A percentile compares a stretch with the other conserved stretches of the same genome.
phyloP scores from a whole-genome alignment of 2,888 invertebrate genomes.

The Lycocerus yunnanus region DNA sequence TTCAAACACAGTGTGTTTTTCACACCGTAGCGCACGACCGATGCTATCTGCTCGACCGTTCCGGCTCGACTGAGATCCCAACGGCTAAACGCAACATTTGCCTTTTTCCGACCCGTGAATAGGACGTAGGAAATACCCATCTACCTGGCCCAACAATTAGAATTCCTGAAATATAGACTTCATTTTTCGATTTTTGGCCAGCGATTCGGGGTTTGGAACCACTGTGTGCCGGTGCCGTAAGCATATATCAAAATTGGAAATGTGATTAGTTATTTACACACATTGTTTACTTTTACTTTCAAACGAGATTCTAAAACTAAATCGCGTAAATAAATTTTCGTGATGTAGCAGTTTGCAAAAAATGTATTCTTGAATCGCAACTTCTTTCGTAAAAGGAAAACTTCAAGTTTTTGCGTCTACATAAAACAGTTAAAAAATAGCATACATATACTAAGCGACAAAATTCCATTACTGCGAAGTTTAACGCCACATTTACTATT shows the following conservation, averaged over 20 bases:
- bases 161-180: no score
- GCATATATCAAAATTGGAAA: no score
- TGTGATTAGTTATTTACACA: background rate
- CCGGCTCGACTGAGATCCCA: no score
- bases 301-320: background rate
- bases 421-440: background rate
- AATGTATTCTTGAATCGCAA: background rate
- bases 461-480: conserved; percentile 5
- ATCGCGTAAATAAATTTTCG: background rate
- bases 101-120: no score
- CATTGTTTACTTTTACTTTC: background rate
- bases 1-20: no score
- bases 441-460: conserved; percentile 3
- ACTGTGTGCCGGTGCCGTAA: background rate
- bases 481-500: conserved; percentile 13
- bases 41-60: no score
- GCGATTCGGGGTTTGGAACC: no score
- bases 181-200: no score
- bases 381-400: background rate
- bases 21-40: no score
- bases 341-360: background rate
- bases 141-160: no score
- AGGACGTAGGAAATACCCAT: no score
- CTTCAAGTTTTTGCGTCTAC: background rate
- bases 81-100: no score